Evolutionary conservation across 2,888 invertebrate species (phyloP).

Genomic region (Drosophila demipolita): DNA sequence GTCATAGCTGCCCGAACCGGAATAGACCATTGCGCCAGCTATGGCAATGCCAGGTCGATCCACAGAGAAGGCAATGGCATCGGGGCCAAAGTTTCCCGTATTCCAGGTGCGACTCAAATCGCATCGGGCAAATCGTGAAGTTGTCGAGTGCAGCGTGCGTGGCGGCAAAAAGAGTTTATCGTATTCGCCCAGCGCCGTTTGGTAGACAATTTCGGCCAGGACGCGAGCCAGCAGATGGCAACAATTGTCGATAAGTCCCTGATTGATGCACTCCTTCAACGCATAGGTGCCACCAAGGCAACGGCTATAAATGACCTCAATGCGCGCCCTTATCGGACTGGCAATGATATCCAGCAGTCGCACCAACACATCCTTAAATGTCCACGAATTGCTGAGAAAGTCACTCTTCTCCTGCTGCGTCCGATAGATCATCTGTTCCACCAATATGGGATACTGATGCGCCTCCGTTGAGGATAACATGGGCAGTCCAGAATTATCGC

Average conservation of each 20-base stretch:
- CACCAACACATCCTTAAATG: slow-evolving; percentile 92
- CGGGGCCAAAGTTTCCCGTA: slow-evolving; percentile 98
- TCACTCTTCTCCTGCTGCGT: slow-evolving; percentile 86
- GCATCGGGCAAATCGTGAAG: slow-evolving; percentile 95
- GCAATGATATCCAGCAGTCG: slow-evolving; percentile 92
- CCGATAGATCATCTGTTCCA: slow-evolving; percentile 91
- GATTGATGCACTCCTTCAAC: slow-evolving; percentile 83
- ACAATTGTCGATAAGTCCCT: slow-evolving; percentile 88
- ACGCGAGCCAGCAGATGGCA: slow-evolving; percentile 93
- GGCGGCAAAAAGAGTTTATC: slow-evolving; percentile 86
- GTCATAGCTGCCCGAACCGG: slow-evolving; percentile 94
- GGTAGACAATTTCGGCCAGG: slow-evolving; percentile 94
- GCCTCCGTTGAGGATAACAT: slow-evolving; percentile 88
- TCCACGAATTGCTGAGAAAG: slow-evolving; percentile 84
- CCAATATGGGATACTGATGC: slow-evolving; percentile 91
- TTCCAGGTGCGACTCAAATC: slow-evolving; percentile 98
- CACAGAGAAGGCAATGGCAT: slow-evolving; percentile 97
- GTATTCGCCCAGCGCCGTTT: slow-evolving; percentile 89
- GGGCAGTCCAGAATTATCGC: slow-evolving; percentile 89
- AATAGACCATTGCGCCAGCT: slow-evolving; percentile 95
- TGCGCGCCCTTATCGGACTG: slow-evolving; percentile 89
- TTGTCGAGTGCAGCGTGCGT: slow-evolving; percentile 93
- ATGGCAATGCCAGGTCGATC: slow-evolving; percentile 95
- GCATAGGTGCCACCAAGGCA: slow-evolving; percentile 84
- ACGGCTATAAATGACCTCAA: slow-evolving; percentile 84